These are phyloP conservation scores for Dendronephthya gigantea DNA, from an alignment of 64 coral and sea anemone genomes.

Conservation along the genomic window DNA sequence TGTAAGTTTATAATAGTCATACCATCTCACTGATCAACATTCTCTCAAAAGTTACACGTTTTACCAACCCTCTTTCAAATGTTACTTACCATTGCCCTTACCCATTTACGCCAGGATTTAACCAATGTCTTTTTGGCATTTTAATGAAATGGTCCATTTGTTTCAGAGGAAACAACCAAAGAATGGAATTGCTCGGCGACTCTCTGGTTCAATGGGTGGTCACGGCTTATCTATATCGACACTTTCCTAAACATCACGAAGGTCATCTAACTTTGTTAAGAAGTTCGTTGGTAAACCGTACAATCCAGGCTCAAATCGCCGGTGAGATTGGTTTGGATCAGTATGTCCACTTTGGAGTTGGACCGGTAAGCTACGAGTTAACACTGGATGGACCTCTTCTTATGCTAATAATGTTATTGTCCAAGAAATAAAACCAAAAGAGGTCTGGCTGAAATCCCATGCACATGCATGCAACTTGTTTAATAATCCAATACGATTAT, in stretches of 20 bases:
- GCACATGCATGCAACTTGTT: too few relatives aligned
- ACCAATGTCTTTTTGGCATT: too few relatives aligned
- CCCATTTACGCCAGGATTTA: too few relatives aligned
- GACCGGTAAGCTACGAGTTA: neutral
- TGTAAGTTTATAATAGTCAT: conserved; percentile 47
- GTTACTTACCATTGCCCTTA: too few relatives aligned
- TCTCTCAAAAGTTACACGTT: too few relatives aligned
- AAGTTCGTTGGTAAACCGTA: conserved; percentile 83
- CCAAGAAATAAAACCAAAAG: too few relatives aligned
- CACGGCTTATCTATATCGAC: conserved; percentile 68
- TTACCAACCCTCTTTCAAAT: too few relatives aligned
- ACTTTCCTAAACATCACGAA: conserved; percentile 98
- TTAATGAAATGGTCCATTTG: neutral
- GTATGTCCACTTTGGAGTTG: conserved; percentile 65
- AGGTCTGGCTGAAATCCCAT: too few relatives aligned
- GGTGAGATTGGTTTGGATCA: conserved; percentile 66
- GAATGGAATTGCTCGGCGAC: conserved; percentile 92
- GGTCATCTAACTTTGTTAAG: conserved; percentile 83
- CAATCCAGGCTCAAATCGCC: conserved; percentile 64
- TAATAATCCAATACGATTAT: too few relatives aligned
- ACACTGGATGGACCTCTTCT: too few relatives aligned
- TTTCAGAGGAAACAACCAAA: conserved; percentile 77
- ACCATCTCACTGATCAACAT: neutral
- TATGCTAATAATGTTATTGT: too few relatives aligned
- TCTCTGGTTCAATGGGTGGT: conserved; percentile 88